Conservation (phyloP, 2,113 vertebrate species). For the Acrocephalus arundinaceus region DNA sequence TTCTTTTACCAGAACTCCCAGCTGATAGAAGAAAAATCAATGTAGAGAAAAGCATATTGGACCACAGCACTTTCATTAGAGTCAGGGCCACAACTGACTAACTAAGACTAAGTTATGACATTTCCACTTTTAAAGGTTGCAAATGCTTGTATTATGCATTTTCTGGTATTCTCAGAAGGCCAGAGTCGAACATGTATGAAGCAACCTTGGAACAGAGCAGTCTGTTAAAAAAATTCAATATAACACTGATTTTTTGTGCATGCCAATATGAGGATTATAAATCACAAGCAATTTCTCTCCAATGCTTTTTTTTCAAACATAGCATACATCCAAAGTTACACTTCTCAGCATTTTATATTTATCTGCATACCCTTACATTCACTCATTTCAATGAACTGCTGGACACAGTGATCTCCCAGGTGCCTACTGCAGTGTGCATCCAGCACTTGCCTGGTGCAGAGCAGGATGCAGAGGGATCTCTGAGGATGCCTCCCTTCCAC, state of each 20-base stretch:
- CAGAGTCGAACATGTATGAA: neutral
- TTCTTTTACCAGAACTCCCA: conserved; percentile 45
- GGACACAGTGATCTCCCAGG: neutral
- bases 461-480: neutral
- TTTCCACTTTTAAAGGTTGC: neutral
- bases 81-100: neutral
- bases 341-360: neutral
- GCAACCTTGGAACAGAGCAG: neutral
- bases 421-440: neutral
- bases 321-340: neutral
- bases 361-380: neutral
- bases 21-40: conserved; percentile 18
- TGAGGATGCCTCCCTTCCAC: neutral
- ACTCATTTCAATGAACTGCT: neutral
- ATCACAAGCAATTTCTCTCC: neutral
- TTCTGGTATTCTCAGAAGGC: neutral
- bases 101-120: neutral
- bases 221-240: neutral
- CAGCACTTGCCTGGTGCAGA: neutral
- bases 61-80: neutral
- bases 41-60: neutral
- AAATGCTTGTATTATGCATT: neutral
- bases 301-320: neutral
- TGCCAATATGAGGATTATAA: neutral
- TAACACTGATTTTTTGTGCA: neutral